Conservation (phyloP, 2,888 invertebrate genomes). For the Labia minor region DNA sequence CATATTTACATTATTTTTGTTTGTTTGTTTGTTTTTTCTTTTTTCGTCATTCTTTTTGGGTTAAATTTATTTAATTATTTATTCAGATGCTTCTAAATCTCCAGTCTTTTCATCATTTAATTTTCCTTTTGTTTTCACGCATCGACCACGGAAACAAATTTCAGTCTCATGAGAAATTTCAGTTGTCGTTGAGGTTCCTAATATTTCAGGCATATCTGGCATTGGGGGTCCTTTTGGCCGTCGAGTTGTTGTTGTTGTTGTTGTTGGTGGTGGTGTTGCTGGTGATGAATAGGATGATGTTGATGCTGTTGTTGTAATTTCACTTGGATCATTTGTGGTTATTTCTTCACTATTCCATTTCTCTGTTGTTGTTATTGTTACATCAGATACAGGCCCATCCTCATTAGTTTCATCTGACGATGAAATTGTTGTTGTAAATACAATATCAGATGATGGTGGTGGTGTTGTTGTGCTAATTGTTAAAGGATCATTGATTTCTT, state of each 20-base stretch:
- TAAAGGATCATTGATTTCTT: constrained; percentile 13
- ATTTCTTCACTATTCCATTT: constrained; percentile 29
- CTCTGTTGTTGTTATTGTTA: constrained; percentile 35
- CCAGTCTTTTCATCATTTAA: background rate
- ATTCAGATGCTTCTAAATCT: background rate
- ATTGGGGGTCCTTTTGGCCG: constrained; percentile 32
- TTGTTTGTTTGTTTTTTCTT: too few relatives aligned
- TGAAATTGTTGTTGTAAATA: constrained; percentile 18
- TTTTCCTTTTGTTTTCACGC: constrained; percentile 50
- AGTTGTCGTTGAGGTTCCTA: constrained; percentile 68
- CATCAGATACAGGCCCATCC: constrained; percentile 26
- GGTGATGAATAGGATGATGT: constrained; percentile 34
- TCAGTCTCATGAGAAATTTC: constrained; percentile 77
- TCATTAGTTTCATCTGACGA: background rate
- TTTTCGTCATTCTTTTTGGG: too few relatives aligned
- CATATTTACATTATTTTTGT: too few relatives aligned
- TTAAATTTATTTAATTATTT: background rate
- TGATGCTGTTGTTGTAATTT: constrained; percentile 32
- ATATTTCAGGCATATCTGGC: constrained; percentile 39
- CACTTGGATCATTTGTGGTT: constrained; percentile 20
- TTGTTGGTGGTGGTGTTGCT: constrained; percentile 34
- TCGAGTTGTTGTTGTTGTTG: constrained; percentile 34
- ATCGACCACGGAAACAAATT: constrained; percentile 76
- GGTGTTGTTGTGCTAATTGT: constrained; percentile 9
- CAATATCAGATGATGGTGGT: constrained; percentile 18